Conservation (phyloP, 2,113 vertebrate genomes). For the Malurus elegans region DNA sequence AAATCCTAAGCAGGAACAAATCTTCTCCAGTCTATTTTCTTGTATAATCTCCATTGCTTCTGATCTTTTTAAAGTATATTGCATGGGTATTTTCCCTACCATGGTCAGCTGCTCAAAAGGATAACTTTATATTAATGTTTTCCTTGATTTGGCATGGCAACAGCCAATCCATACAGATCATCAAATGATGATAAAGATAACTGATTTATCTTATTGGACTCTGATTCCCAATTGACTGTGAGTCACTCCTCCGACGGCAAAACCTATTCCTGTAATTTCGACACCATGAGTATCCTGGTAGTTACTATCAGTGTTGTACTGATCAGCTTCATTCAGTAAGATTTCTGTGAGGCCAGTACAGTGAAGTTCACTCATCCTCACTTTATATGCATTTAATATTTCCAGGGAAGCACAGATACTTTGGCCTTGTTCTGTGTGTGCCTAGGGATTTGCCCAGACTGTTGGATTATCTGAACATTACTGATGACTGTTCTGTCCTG, state of each 20-base stretch:
- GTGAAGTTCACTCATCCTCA: neutral
- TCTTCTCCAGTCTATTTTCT: neutral
- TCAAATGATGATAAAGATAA: neutral
- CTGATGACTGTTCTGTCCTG: neutral
- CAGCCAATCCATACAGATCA: neutral
- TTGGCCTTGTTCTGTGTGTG: neutral
- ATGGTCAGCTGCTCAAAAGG: neutral
- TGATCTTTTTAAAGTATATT: neutral
- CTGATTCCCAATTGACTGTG: neutral
- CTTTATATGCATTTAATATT: neutral
- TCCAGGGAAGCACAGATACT: neutral
- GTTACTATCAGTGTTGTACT: neutral
- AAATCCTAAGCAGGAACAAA: neutral
- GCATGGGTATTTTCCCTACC: neutral
- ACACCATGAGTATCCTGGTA: neutral
- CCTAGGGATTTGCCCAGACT: neutral
- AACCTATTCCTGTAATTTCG: constrained; percentile 5
- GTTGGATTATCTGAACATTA: neutral
- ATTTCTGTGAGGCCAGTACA: neutral
- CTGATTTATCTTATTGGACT: constrained; percentile 26
- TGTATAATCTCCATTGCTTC: neutral
- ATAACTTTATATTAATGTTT: neutral
- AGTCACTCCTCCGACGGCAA: neutral
- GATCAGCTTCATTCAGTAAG: neutral
- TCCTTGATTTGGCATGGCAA: neutral